Conservation (phyloP, 2,888 invertebrate species). For the Xestia c-nigrum region DNA sequence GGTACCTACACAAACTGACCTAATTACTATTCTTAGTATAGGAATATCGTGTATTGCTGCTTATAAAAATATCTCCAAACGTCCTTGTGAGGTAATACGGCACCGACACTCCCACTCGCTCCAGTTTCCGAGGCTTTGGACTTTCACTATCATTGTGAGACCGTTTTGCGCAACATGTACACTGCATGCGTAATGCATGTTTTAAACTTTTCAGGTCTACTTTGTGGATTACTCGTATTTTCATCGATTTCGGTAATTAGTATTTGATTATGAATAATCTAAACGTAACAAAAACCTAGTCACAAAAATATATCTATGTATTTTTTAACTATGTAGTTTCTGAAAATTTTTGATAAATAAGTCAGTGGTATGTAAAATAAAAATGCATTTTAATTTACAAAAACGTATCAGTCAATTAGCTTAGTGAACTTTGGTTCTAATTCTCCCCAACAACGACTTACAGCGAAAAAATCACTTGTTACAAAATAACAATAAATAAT, state of each 20-base stretch:
- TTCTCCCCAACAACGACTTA: conserved; percentile 16
- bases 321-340: too few relatives aligned
- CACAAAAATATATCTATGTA: neutral
- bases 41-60: conserved; percentile 57
- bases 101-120: conserved; percentile 82
- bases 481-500: conserved; percentile 51
- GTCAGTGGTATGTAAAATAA: conserved; percentile 1
- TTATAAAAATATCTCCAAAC: conserved; percentile 74
- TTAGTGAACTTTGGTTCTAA: conserved; percentile 30
- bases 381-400: conserved; percentile 61
- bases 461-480: conserved; percentile 34
- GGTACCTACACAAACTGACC: conserved; percentile 35
- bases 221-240: conserved; percentile 8
- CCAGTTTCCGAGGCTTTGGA: conserved; percentile 82
- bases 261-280: neutral
- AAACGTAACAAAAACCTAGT: neutral
- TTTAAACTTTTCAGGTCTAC: conserved; percentile 16
- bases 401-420: conserved; percentile 39
- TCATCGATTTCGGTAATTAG: neutral
- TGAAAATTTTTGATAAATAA: conserved; percentile 32
- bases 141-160: conserved; percentile 89
- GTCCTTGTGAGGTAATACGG: conserved; percentile 86
- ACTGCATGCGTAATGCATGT: conserved; percentile 69
- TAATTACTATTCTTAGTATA: conserved; percentile 52
- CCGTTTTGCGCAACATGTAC: conserved; percentile 80